These are phyloP conservation scores for Megatriorchis doriae DNA, from an alignment of 2,113 vertebrate genomes.

Conservation along the genomic window DNA sequence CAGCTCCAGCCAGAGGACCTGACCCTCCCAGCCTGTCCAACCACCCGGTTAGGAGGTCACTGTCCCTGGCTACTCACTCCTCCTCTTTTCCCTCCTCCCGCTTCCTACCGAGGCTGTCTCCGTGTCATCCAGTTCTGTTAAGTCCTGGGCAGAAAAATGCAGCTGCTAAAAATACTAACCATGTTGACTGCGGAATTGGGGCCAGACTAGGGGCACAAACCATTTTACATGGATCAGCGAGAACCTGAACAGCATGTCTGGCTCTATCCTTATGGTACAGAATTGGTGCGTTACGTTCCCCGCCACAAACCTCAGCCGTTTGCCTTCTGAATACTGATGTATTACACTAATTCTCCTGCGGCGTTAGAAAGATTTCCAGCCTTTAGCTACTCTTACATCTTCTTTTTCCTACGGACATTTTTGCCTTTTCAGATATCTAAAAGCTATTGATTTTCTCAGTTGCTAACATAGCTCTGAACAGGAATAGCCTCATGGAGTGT, in stretches of 20 bases:
- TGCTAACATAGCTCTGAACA: neutral
- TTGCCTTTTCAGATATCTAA: neutral
- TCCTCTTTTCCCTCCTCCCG: neutral
- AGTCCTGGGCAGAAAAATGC: neutral
- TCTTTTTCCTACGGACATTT: neutral
- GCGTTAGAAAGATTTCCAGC: neutral
- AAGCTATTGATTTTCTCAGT: neutral
- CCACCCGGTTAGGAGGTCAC: neutral
- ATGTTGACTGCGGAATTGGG: neutral
- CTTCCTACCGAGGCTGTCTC: neutral
- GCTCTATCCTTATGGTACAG: neutral
- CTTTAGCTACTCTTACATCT: neutral
- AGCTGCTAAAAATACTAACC: neutral
- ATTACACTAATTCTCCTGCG: neutral
- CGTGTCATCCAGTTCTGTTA: neutral
- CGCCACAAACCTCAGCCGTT: neutral
- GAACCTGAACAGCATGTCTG: neutral
- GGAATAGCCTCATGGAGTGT: neutral
- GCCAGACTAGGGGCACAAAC: neutral
- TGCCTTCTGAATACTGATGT: neutral
- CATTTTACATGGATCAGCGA: neutral
- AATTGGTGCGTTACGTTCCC: neutral
- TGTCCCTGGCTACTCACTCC: neutral
- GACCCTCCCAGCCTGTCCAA: too few relatives aligned
- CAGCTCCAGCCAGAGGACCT: neutral